Conservation (phyloP, 2,888 invertebrate species). For the Bembecia ichneumoniformis region DNA sequence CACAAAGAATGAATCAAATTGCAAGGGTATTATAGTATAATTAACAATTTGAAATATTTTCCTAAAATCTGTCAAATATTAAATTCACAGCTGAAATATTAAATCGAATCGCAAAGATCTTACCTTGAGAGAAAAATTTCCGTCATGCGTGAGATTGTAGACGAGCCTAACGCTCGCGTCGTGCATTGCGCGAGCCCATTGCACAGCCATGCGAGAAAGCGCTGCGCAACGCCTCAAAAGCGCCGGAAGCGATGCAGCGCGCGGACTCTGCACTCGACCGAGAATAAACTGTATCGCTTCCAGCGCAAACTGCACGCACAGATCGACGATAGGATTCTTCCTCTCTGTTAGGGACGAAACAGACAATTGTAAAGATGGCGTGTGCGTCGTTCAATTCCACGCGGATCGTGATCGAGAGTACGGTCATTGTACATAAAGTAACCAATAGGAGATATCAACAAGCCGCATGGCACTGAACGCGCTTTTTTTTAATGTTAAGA, state of each 20-base stretch:
- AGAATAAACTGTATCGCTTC: slow-evolving; percentile 32
- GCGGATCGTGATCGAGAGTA: too few relatives aligned
- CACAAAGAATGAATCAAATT: too few relatives aligned
- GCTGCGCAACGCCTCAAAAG: slow-evolving; percentile 20
- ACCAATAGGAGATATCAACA: too few relatives aligned
- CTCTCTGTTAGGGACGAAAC: slow-evolving; percentile 22
- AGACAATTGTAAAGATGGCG: background rate
- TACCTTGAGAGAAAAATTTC: slow-evolving; percentile 39
- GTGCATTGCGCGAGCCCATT: slow-evolving; percentile 42
- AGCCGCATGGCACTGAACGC: too few relatives aligned
- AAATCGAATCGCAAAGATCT: background rate
- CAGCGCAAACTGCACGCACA: slow-evolving; percentile 35
- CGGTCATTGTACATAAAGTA: too few relatives aligned
- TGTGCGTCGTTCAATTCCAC: background rate
- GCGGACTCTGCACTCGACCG: slow-evolving; percentile 22
- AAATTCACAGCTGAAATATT: background rate
- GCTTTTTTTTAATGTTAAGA: too few relatives aligned
- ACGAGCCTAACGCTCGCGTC: slow-evolving; percentile 41
- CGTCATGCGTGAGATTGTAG: slow-evolving; percentile 25
- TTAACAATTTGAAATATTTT: too few relatives aligned
- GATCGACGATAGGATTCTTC: slow-evolving; percentile 28
- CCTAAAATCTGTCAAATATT: too few relatives aligned
- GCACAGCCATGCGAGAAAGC: slow-evolving; percentile 8
- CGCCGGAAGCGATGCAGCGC: slow-evolving; percentile 20
- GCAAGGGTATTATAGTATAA: too few relatives aligned